Evolutionary conservation across 2,113 vertebrate genomes (phyloP).

Genomic region (Podarcis muralis): DNA sequence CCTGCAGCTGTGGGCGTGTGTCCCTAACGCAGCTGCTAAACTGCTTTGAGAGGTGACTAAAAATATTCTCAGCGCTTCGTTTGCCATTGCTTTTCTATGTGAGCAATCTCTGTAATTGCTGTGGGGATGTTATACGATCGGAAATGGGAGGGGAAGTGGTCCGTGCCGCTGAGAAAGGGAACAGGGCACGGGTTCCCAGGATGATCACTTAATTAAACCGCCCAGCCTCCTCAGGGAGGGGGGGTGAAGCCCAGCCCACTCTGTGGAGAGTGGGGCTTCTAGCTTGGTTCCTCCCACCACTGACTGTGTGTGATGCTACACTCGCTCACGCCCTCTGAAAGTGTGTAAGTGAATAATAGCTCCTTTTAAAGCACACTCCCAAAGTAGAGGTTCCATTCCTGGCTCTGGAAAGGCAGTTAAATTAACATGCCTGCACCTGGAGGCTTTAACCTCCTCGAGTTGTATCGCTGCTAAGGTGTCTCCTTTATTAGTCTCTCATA

Average conservation of each 20-base stretch:
- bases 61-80: conserved; percentile 49
- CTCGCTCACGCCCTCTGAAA: not conserved
- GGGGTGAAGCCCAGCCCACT: not conserved
- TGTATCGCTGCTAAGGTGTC: not conserved
- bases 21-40: conserved; percentile 31
- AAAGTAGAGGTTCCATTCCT: not conserved
- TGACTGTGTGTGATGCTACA: not conserved
- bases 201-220: conserved; percentile 42
- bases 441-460: not conserved
- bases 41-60: conserved; percentile 37
- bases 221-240: not conserved
- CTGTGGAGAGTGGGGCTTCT: not conserved
- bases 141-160: conserved; percentile 38
- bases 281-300: not conserved
- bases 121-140: conserved; percentile 30
- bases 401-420: conserved; percentile 5
- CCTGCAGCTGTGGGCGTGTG: not conserved
- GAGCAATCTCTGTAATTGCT: conserved; percentile 44
- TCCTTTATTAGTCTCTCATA: conserved; percentile 3
- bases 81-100: conserved; percentile 38
- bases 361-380: not conserved
- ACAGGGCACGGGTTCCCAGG: conserved; percentile 22
- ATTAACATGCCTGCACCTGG: rapidly evolving
- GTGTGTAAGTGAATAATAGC: not conserved
- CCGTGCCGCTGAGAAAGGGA: conserved; percentile 22